Conservation (phyloP, 2,797 vertebrate species). For the Pogonophryne albipinna region DNA sequence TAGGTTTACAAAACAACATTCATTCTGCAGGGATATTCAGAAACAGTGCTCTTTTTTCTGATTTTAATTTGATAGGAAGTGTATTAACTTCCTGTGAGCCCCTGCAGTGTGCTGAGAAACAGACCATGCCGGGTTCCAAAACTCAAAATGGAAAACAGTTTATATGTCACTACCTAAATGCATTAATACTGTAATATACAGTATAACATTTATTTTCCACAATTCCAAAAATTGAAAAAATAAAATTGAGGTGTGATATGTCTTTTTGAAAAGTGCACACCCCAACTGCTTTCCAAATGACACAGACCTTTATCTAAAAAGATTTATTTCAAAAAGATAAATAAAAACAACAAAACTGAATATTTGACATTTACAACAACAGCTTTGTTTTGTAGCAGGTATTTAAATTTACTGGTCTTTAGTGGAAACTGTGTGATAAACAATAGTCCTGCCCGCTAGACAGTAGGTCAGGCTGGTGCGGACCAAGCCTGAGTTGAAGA, state of each 20-base stretch:
- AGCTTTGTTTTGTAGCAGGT: constrained; percentile 49
- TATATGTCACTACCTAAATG: constrained; percentile 35
- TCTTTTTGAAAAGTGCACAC: constrained; percentile 35
- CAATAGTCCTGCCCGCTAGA: constrained; percentile 68
- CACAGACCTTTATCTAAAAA: constrained; percentile 73
- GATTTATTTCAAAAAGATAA: constrained; percentile 83
- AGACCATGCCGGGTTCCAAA: constrained; percentile 20
- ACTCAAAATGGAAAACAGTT: constrained; percentile 30
- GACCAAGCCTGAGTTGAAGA: constrained; percentile 45
- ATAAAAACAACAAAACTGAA: constrained; percentile 60
- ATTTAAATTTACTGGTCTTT: constrained; percentile 76
- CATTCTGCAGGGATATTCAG: constrained; percentile 21
- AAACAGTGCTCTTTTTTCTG: constrained; percentile 4
- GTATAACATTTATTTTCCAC: constrained; percentile 54
- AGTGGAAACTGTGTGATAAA: constrained; percentile 68
- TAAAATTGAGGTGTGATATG: constrained; percentile 5
- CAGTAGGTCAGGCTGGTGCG: constrained; percentile 40
- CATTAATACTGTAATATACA: constrained; percentile 73
- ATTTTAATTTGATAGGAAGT: constrained; percentile 14
- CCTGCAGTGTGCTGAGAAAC: background rate
- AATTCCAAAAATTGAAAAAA: constrained; percentile 42
- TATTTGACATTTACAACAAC: constrained; percentile 64
- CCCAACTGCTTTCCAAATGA: constrained; percentile 62
- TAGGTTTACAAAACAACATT: constrained; percentile 16
- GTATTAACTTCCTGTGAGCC: constrained; percentile 9